Evolutionary conservation across 37 sponge, comb jelly and placozoan species (phyloP).

Genomic region (Amphimedon queenslandica): DNA sequence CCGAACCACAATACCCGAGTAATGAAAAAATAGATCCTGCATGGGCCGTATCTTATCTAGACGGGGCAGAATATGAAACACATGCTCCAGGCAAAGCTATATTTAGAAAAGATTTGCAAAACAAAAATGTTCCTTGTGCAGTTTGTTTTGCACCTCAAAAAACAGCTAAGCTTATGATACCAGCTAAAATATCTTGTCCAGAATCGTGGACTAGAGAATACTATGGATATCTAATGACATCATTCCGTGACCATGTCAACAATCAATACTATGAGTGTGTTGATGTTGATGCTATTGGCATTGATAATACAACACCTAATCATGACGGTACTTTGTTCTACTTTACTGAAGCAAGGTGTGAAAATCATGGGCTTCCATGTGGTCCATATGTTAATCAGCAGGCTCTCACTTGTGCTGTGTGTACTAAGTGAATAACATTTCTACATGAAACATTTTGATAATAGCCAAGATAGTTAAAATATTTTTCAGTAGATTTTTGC

Average conservation of each 20-base stretch:
- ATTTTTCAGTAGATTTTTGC: too few species aligned
- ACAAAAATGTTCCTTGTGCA: constrained; percentile 48
- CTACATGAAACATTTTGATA: too few species aligned
- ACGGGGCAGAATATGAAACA: constrained; percentile 40
- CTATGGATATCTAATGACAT: constrained; percentile 49
- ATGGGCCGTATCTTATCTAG: constrained; percentile 8
- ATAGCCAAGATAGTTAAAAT: too few species aligned
- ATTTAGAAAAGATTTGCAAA: neutral
- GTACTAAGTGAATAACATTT: constrained; percentile 46
- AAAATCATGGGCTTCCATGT: constrained; percentile 42
- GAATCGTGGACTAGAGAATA: constrained; percentile 51
- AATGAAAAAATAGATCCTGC: constrained; percentile 13
- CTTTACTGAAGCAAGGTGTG: constrained; percentile 40
- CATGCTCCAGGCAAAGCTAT: neutral
- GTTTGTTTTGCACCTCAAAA: constrained; percentile 37
- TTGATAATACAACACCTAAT: constrained; percentile 18
- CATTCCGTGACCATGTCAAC: neutral
- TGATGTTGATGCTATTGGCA: constrained; percentile 28
- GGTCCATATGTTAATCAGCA: constrained; percentile 38
- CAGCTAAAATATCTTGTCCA: constrained; percentile 34
- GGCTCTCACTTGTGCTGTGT: constrained; percentile 59
- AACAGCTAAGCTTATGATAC: constrained; percentile 25
- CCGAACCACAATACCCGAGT: constrained; percentile 19
- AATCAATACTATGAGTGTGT: constrained; percentile 47
- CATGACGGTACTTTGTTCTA: constrained; percentile 38